phyloP scores from a whole-genome alignment of 2,797 vertebrate species.

The Podarcis lilfordi region DNA sequence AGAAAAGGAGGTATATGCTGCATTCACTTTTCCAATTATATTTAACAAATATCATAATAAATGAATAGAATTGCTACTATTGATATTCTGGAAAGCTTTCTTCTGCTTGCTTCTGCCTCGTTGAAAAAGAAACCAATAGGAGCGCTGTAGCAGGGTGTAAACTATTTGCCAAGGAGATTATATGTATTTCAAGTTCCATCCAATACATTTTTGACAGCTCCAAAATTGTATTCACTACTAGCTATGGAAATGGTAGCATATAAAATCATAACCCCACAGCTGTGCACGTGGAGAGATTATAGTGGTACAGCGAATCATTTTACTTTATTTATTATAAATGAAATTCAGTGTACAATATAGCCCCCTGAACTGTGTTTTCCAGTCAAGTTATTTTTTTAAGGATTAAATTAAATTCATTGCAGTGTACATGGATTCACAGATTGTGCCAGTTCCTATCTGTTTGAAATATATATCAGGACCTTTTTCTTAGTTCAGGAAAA shows the following conservation, averaged over 20 bases:
- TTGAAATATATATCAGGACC: constrained; percentile 62
- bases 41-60: neutral
- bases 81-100: constrained; percentile 17
- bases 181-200: constrained; percentile 54
- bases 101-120: constrained; percentile 17
- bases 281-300: constrained; percentile 54
- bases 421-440: constrained; percentile 59
- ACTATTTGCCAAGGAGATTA: constrained; percentile 52
- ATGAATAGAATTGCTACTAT: constrained; percentile 11
- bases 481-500: constrained; percentile 43
- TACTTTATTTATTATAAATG: constrained; percentile 70
- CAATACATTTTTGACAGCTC: constrained; percentile 64
- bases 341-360: constrained; percentile 60
- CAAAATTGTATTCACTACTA: constrained; percentile 57
- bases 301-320: constrained; percentile 55
- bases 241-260: constrained; percentile 53
- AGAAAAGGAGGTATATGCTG: neutral
- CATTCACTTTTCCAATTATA: neutral
- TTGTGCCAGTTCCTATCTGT: constrained; percentile 61
- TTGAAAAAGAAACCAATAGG: constrained; percentile 11
- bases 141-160: constrained; percentile 39
- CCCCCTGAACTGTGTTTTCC: constrained; percentile 72
- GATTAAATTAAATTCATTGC: constrained; percentile 76
- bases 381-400: constrained; percentile 72
- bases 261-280: constrained; percentile 62